phyloP scores from a whole-genome alignment of 2,113 vertebrate genomes.

The Azemiops feae region DNA sequence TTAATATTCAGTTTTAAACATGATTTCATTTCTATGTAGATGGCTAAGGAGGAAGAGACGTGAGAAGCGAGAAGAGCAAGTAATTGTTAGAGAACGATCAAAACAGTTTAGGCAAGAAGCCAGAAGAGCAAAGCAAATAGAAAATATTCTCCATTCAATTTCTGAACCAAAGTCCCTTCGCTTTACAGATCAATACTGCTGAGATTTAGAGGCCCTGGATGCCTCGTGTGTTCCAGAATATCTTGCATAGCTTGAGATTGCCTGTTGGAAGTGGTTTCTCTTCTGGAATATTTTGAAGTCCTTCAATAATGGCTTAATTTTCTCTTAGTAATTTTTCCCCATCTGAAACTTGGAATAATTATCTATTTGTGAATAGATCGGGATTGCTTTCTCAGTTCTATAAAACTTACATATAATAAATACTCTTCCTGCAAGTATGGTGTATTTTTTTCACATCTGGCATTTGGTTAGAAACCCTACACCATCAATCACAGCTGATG shows the following conservation, averaged over 20 bases:
- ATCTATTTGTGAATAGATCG: constrained; percentile 39
- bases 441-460: constrained; percentile 34
- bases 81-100: constrained; percentile 78
- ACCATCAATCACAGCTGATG: neutral
- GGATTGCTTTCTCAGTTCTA: constrained; percentile 47
- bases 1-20: neutral
- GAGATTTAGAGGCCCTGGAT: constrained; percentile 63
- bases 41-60: constrained; percentile 87
- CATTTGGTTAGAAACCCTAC: constrained; percentile 7
- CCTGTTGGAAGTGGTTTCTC: constrained; percentile 40
- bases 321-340: constrained; percentile 42
- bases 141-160: constrained; percentile 73
- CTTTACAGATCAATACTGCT: constrained; percentile 77
- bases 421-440: constrained; percentile 8
- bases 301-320: constrained; percentile 46
- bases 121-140: constrained; percentile 77
- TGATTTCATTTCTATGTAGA: constrained; percentile 62
- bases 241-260: constrained; percentile 35
- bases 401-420: constrained; percentile 12
- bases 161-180: constrained; percentile 76
- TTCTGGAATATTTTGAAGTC: constrained; percentile 47
- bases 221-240: constrained; percentile 19
- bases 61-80: constrained; percentile 85
- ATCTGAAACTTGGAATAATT: constrained; percentile 46
- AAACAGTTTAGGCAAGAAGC: constrained; percentile 84